Base-by-base conservation (phyloP, 2,113 vertebrate genomes). In the Stigmatopora argus region DNA sequence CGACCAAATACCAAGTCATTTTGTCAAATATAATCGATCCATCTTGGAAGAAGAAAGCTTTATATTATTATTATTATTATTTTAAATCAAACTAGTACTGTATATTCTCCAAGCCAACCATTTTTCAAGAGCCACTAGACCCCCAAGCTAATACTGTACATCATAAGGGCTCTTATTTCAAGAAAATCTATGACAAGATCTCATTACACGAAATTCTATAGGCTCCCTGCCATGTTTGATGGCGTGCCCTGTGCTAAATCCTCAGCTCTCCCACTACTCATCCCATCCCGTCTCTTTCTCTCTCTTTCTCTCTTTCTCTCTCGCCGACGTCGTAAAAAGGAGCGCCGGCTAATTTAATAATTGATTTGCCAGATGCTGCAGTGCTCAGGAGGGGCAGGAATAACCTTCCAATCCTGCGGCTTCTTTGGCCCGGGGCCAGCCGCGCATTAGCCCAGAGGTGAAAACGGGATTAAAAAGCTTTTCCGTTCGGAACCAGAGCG, bases 331-430 rank as follows among this genome's bases (percentile, higher is more conserved):
- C 80, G 80, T 84, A 86, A 81, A 89, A 89, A 89, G 82, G 80
- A 86, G 80, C 78, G 77, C 77, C 2, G 73, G 85, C 77, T 89
- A 89, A 90, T 89, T 90, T 88, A 90, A 89, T 90, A 89, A 90
- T 89, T 89, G 88, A 90, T 89, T 86, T 76, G 87, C 88, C 89
- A 90, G 89, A 90, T 90, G 88, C 88, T 87, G 83, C 83, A 88
- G 85, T 84, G 82, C 88, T 89, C 81, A 76, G 75, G 80, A 87
- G 83, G 85, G 84, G 86, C 81, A 85, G 88, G 78, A 83, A 69
- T 86, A 86, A 84, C 83, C 85, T 86, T 85, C 85, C 71, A 15
- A 80, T 79, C 83, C 82, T 80, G 78, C 60, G 73, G 87, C 85
- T 60, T 68, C 71, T 81, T 81, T 89, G 87, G 86, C 86, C 72